These are phyloP conservation scores for Sphyrna mokarran DNA, from an alignment of 2,113 vertebrate genomes.

Conservation along the genomic window DNA sequence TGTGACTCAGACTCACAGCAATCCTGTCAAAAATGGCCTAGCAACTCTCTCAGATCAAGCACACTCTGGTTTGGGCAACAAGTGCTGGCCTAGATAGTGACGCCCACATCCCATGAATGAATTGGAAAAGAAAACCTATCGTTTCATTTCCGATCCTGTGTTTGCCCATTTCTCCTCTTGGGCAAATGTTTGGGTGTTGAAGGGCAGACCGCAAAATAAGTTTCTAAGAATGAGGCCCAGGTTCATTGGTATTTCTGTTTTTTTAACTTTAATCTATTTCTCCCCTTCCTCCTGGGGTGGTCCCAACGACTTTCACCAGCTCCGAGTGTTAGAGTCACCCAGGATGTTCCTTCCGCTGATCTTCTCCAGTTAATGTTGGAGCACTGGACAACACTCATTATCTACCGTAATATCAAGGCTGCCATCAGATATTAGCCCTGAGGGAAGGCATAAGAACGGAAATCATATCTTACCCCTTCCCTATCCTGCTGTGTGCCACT, in stretches of 20 bases:
- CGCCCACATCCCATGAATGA: too few relatives aligned
- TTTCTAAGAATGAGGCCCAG: not conserved
- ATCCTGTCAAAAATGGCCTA: too few relatives aligned
- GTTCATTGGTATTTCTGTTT: not conserved
- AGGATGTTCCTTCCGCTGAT: not conserved
- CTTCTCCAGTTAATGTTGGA: not conserved
- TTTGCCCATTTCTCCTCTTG: not conserved
- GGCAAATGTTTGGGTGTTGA: not conserved
- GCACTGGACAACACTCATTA: too few relatives aligned
- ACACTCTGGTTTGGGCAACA: too few relatives aligned
- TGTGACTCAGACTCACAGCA: too few relatives aligned
- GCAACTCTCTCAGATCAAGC: too few relatives aligned
- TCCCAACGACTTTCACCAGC: not conserved
- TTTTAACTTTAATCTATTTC: not conserved
- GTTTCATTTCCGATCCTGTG: not conserved
- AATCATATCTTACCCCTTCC: not conserved
- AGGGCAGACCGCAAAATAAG: not conserved
- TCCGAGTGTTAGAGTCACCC: not conserved
- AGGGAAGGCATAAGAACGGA: not conserved
- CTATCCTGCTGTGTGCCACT: too few relatives aligned
- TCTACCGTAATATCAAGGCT: not conserved
- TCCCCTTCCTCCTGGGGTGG: not conserved
- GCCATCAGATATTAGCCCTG: not conserved
- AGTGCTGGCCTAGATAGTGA: too few relatives aligned
- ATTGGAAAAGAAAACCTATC: not conserved